These are phyloP conservation scores for Struthio camelus DNA, from an alignment of 2,113 vertebrate genomes.

Conservation along the genomic window DNA sequence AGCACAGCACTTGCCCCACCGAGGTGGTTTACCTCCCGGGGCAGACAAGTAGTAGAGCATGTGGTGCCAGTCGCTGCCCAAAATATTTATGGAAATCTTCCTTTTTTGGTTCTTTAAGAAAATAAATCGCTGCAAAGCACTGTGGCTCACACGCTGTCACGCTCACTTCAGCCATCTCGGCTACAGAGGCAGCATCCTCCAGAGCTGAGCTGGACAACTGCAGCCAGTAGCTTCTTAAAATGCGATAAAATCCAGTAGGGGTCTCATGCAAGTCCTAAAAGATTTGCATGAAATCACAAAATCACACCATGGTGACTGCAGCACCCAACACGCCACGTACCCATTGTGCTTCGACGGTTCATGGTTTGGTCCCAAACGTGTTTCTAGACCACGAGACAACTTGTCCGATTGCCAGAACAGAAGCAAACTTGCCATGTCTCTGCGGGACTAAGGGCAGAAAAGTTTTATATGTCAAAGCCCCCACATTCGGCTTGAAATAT, in stretches of 20 bases:
- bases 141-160: neutral
- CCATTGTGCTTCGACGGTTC: neutral
- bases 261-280: neutral
- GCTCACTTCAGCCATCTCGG: neutral
- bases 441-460: neutral
- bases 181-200: neutral
- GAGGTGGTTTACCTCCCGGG: neutral
- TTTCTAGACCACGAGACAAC: neutral
- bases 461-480: neutral
- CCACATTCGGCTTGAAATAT: neutral
- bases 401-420: neutral
- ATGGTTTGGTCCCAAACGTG: neutral
- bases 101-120: neutral
- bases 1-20: neutral
- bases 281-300: neutral
- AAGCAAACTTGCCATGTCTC: neutral
- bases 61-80: neutral
- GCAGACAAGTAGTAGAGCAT: neutral
- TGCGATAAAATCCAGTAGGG: neutral
- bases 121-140: neutral
- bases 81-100: neutral
- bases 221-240: rapidly evolving
- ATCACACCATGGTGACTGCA: neutral
- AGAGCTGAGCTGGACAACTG: neutral
- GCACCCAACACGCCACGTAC: neutral